These are phyloP conservation scores for Monochamus alternatus DNA, from an alignment of 2,888 invertebrate genomes.

Conservation along the genomic window DNA sequence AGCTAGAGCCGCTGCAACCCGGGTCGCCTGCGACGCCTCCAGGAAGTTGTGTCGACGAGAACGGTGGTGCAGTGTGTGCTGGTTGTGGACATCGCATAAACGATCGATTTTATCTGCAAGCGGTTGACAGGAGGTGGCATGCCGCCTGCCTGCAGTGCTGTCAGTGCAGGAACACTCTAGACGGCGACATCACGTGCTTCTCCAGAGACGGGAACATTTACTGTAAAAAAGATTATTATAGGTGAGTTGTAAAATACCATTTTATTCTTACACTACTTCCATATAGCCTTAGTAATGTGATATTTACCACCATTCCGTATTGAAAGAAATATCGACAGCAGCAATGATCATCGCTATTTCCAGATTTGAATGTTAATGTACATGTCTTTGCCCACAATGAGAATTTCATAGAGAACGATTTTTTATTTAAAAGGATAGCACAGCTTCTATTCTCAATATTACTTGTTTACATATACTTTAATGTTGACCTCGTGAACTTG, in stretches of 20 bases:
- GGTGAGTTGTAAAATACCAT: constrained; percentile 76
- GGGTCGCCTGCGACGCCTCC: constrained; percentile 71
- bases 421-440: no score
- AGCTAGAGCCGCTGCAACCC: constrained; percentile 73
- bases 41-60: constrained; percentile 60
- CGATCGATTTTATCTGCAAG: constrained; percentile 92
- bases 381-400: no score
- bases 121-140: constrained; percentile 95
- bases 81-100: constrained; percentile 91
- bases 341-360: no score
- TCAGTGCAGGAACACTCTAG: constrained; percentile 91
- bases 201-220: constrained; percentile 94
- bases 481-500: no score
- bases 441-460: no score
- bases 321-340: no score
- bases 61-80: constrained; percentile 78
- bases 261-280: no score
- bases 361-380: no score
- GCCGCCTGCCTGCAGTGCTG: constrained; percentile 92
- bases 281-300: no score
- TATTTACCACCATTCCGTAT: no score
- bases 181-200: constrained; percentile 94
- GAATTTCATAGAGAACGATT: no score
- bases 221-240: constrained; percentile 97
- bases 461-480: no score